Percentiles rank a stretch among this genome's conserved stretches.
Evolutionary conservation across 2,797 vertebrate genomes (phyloP).

Genomic region (Ciconia nigra): DNA sequence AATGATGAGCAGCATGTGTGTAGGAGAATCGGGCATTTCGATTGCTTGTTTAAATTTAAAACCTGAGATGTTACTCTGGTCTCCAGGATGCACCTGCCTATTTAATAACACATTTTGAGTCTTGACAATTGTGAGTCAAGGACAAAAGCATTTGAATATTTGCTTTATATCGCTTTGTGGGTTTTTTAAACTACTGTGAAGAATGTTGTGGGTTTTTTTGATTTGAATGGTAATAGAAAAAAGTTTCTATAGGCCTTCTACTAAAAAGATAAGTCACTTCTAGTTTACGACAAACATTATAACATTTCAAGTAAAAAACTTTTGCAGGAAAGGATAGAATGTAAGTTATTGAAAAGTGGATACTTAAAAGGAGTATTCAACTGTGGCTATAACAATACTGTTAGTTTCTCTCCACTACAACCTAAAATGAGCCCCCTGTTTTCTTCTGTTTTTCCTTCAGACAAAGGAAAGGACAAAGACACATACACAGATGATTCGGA

Average conservation of each 20-base stretch:
- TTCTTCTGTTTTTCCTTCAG: conserved; percentile 68
- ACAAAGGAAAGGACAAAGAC: conserved; percentile 84
- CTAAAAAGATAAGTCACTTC: background rate
- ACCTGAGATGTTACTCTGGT: background rate
- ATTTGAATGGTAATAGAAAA: background rate
- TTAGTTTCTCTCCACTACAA: background rate
- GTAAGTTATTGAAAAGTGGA: background rate
- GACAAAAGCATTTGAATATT: background rate
- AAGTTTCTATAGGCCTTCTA: background rate
- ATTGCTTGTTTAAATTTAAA: background rate
- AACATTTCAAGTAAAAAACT: background rate
- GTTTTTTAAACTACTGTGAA: background rate
- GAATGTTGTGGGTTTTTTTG: background rate
- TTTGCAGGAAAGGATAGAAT: background rate
- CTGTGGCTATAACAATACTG: background rate
- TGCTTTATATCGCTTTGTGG: background rate
- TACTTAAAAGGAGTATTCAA: background rate
- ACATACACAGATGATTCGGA: conserved; percentile 87
- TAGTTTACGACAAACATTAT: background rate
- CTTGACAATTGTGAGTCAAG: background rate
- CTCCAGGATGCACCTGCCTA: background rate
- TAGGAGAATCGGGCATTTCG: background rate
- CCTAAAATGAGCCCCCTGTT: background rate
- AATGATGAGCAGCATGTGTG: background rate
- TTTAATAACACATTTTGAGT: background rate